A percentile compares a stretch with the other conserved stretches of the same genome.
Evolutionary conservation across 2,888 invertebrate genomes (phyloP).

Genomic region (Polyommatus icarus): DNA sequence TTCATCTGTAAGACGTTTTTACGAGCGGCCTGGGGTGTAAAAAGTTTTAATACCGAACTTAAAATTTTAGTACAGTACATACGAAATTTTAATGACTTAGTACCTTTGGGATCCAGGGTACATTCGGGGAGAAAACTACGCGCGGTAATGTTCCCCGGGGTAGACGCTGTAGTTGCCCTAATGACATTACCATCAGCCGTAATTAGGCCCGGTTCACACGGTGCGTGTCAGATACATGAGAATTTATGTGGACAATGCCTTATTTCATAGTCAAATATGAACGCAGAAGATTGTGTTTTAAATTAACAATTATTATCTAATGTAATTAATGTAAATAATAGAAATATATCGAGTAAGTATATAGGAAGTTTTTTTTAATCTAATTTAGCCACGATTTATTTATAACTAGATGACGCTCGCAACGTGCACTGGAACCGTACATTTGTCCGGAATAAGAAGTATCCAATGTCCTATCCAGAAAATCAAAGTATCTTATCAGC

Average conservation of each 20-base stretch:
- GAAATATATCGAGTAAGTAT: too few relatives aligned
- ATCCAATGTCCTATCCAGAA: too few relatives aligned
- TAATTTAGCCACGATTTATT: too few relatives aligned
- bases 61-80: slow-evolving; percentile 25
- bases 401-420: too few relatives aligned
- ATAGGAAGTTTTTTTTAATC: too few relatives aligned
- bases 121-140: neutral
- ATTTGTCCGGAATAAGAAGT: too few relatives aligned
- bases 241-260: neutral
- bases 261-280: neutral
- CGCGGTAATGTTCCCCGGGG: neutral
- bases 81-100: slow-evolving; percentile 23
- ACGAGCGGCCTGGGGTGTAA: slow-evolving; percentile 21
- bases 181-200: neutral
- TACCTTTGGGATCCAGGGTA: slow-evolving; percentile 16
- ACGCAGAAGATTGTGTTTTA: neutral
- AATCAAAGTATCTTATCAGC: too few relatives aligned
- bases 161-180: neutral
- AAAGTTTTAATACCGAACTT: slow-evolving; percentile 27
- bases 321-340: too few relatives aligned
- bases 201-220: slow-evolving; percentile 5
- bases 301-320: too few relatives aligned
- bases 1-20: slow-evolving; percentile 29
- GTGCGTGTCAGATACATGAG: slow-evolving; percentile 4
- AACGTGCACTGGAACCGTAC: too few relatives aligned